phyloP scores from a whole-genome alignment of 1,140 invertebrate genomes.

The Thaumetopoea pityocampa region DNA sequence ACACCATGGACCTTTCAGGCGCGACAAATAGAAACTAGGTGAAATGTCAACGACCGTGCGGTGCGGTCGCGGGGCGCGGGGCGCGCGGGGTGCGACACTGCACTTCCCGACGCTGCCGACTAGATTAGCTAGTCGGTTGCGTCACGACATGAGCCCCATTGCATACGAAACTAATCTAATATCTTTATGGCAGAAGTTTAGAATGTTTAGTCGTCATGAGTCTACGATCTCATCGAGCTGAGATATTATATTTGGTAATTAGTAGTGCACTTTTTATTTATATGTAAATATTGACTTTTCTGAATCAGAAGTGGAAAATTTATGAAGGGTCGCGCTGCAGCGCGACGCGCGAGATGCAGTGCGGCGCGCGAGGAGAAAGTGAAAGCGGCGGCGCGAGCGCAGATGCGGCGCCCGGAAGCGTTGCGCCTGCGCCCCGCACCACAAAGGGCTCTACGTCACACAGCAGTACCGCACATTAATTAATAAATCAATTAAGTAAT shows the following conservation, averaged over 20 bases:
- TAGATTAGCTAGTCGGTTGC: constrained; percentile 74
- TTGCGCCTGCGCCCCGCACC: constrained; percentile 40
- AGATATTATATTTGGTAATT: constrained; percentile 4
- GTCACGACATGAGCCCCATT: constrained; percentile 56
- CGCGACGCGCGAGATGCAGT: constrained; percentile 57
- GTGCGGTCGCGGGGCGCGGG: constrained; percentile 60
- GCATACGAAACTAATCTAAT: constrained; percentile 54
- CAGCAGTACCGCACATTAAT: constrained; percentile 5
- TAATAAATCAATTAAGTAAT: constrained; percentile 2
- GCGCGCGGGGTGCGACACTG: constrained; percentile 71
- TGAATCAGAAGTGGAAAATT: constrained; percentile 50
- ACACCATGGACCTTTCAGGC: constrained; percentile 54
- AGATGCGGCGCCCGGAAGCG: constrained; percentile 67
- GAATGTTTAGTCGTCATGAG: constrained; percentile 7
- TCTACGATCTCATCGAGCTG: constrained; percentile 4
- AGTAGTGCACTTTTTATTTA: too few species aligned
- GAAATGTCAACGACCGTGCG: constrained; percentile 72
- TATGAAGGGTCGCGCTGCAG: constrained; percentile 50
- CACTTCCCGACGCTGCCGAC: constrained; percentile 73
- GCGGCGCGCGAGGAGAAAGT: constrained; percentile 61
- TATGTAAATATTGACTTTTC: constrained; percentile 45
- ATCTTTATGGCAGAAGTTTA: constrained; percentile 30
- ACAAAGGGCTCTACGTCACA: constrained; percentile 51
- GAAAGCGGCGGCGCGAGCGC: constrained; percentile 63
- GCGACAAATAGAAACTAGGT: constrained; percentile 72